phyloP scores from a whole-genome alignment of 2,888 invertebrate genomes.

The Yponomeuta cagnagella region DNA sequence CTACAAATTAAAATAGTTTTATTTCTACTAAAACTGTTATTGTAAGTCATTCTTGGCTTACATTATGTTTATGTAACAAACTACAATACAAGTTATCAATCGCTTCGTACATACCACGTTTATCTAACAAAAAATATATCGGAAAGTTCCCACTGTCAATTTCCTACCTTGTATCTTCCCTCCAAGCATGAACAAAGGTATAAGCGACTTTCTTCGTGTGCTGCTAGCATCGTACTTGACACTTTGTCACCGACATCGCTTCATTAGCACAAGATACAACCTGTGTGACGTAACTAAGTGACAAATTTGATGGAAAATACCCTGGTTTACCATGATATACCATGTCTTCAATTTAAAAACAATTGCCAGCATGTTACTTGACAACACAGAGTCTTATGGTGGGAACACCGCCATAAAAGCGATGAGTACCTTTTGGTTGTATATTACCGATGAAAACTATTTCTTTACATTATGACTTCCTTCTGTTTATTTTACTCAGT shows the following conservation, averaged over 20 bases:
- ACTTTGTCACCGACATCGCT: too few relatives aligned
- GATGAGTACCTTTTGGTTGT: neutral
- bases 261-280: too few relatives aligned
- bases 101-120: neutral
- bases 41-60: neutral
- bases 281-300: neutral
- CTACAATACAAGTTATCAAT: neutral
- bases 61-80: neutral
- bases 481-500: conserved; percentile 40
- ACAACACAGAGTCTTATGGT: conserved; percentile 22
- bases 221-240: too few relatives aligned
- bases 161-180: neutral
- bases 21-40: too few relatives aligned
- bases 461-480: conserved; percentile 43
- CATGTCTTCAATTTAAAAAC: neutral
- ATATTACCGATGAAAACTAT: conserved; percentile 18
- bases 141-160: neutral
- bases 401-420: conserved; percentile 11
- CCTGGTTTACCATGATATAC: neutral
- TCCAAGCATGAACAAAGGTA: neutral
- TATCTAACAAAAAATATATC: neutral
- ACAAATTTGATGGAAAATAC: neutral
- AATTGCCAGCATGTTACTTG: neutral
- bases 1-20: too few relatives aligned
- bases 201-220: too few relatives aligned